Conservation (phyloP, 2,797 vertebrate genomes). For the Phalanger gymnotis region DNA sequence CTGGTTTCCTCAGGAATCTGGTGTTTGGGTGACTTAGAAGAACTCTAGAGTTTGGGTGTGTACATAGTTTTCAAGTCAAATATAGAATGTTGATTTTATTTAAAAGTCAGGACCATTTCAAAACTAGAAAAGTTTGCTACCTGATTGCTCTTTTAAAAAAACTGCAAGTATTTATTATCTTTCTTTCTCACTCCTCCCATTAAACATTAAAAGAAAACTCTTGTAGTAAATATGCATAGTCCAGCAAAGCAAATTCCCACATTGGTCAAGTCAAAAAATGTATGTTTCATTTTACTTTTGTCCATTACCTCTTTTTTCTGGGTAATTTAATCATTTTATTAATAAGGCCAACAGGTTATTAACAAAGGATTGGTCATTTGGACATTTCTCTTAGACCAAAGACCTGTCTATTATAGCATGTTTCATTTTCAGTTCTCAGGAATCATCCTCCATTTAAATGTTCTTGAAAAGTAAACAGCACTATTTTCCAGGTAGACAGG, state of each 20-base stretch:
- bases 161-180: background rate
- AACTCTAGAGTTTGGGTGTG: constrained; percentile 1
- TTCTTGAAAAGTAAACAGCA: background rate
- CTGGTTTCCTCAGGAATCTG: background rate
- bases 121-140: constrained; percentile 10
- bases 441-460: background rate
- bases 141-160: background rate
- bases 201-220: background rate
- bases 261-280: background rate
- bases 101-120: constrained; percentile 24
- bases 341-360: no score
- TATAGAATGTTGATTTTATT: constrained; percentile 3
- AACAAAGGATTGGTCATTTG: no score
- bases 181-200: background rate
- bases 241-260: background rate
- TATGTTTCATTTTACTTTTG: background rate
- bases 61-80: constrained; percentile 3
- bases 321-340: no score
- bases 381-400: no score
- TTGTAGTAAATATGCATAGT: background rate
- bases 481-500: background rate
- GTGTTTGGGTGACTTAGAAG: background rate
- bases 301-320: no score
- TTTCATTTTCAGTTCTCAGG: background rate
- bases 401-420: background rate